Evolutionary conservation across 2,888 invertebrate species (phyloP).

Genomic region (Phengaris alcon): DNA sequence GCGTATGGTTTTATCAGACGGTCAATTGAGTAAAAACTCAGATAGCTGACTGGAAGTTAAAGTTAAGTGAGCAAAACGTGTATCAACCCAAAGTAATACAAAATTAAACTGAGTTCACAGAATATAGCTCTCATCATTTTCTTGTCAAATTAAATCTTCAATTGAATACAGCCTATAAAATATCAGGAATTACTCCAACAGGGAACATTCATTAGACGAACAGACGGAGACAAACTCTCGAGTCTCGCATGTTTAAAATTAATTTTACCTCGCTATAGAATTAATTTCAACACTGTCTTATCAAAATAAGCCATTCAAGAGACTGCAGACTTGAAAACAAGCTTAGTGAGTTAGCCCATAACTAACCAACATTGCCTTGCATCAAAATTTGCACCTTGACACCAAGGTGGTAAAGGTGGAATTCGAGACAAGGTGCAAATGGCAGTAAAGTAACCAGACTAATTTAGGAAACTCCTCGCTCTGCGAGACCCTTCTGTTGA

Average conservation of each 20-base stretch:
- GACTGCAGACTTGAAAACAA: slow-evolving; percentile 26
- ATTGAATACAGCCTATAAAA: background rate
- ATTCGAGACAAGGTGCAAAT: background rate
- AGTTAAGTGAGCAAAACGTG: too few species aligned
- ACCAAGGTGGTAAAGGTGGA: background rate
- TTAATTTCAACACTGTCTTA: slow-evolving; percentile 17
- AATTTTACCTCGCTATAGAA: slow-evolving; percentile 15
- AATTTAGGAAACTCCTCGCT: slow-evolving; percentile 29
- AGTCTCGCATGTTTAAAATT: background rate
- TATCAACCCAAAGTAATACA: too few species aligned
- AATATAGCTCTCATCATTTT: too few species aligned
- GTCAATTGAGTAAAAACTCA: background rate
- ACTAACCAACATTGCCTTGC: slow-evolving; percentile 7
- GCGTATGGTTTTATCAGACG: background rate
- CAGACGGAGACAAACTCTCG: background rate
- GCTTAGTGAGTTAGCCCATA: slow-evolving; percentile 28
- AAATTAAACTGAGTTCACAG: too few species aligned
- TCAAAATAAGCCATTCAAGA: slow-evolving; percentile 30
- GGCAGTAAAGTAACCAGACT: slow-evolving; percentile 11
- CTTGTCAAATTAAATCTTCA: background rate
- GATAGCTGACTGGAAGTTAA: too few species aligned
- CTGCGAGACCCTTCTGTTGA: slow-evolving; percentile 26
- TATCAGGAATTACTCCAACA: background rate
- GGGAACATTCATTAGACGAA: background rate
- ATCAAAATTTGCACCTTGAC: slow-evolving; percentile 9